These are phyloP conservation scores for Morinoia aosen DNA, from an alignment of 2,888 invertebrate genomes.

Conservation along the genomic window DNA sequence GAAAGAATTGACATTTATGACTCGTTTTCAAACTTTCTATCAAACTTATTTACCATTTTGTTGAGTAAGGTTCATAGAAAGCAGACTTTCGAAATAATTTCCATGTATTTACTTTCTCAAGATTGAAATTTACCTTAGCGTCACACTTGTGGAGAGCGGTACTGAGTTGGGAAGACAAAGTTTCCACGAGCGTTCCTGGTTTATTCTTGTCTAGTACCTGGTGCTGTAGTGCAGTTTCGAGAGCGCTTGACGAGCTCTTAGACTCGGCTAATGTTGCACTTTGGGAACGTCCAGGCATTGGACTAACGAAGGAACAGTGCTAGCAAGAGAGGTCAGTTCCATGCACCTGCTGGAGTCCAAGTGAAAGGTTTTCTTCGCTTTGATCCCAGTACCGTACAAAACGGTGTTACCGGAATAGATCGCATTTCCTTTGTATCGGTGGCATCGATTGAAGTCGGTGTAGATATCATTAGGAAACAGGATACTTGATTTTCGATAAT, in stretches of 20 bases:
- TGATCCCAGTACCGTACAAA: neutral
- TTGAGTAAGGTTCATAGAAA: neutral
- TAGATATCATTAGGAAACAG: neutral
- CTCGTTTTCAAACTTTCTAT: neutral
- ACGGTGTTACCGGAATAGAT: neutral
- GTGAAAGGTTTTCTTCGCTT: neutral
- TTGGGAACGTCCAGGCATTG: neutral
- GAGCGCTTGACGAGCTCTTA: neutral
- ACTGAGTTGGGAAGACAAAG: neutral
- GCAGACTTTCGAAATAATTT: neutral
- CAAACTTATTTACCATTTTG: neutral
- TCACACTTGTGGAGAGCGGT: neutral
- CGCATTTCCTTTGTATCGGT: neutral
- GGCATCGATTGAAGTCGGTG: neutral
- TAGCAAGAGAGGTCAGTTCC: neutral
- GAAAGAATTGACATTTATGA: neutral
- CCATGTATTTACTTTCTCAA: neutral
- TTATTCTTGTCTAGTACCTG: neutral
- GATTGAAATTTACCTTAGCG: neutral
- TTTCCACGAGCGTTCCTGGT: neutral
- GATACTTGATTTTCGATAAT: neutral
- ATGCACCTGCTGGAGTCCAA: neutral
- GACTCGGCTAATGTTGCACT: neutral
- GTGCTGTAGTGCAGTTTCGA: neutral
- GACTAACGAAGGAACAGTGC: neutral